Conservation (phyloP, 2,888 invertebrate species). For the Alloscopus bannaensis region DNA sequence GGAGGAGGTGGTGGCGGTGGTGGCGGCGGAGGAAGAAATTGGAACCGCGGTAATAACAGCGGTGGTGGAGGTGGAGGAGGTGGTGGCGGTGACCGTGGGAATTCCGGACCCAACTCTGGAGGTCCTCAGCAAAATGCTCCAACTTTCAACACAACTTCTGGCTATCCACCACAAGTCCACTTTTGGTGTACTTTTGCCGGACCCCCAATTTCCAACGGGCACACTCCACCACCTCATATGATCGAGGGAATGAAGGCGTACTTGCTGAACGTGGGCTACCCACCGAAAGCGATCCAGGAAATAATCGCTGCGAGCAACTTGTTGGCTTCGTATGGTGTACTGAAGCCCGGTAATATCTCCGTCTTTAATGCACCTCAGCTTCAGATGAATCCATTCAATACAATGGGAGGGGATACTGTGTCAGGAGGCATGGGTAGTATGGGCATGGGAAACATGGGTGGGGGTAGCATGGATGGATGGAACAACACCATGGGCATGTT, state of each 20-base stretch:
- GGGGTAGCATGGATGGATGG: constrained; percentile 69
- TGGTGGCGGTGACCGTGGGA: constrained; percentile 63
- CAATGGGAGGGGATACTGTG: constrained; percentile 67
- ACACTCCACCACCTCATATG: constrained; percentile 73
- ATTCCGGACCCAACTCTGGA: constrained; percentile 56
- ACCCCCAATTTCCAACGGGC: constrained; percentile 72
- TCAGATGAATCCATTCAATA: constrained; percentile 71
- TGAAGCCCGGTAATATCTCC: constrained; percentile 73
- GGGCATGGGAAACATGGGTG: constrained; percentile 69
- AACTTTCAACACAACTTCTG: constrained; percentile 67
- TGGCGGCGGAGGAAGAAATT: constrained; percentile 55
- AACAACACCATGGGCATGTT: constrained; percentile 72
- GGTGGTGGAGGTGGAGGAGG: constrained; percentile 60
- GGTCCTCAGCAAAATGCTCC: constrained; percentile 63
- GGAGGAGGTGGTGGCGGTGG: constrained; percentile 47
- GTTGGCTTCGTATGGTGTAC: constrained; percentile 71
- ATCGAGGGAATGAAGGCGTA: constrained; percentile 73
- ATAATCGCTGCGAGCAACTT: constrained; percentile 72
- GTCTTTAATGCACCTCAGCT: constrained; percentile 72
- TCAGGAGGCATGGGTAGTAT: constrained; percentile 65
- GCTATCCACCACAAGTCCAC: constrained; percentile 73
- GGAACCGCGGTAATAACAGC: constrained; percentile 50
- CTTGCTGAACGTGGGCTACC: constrained; percentile 71
- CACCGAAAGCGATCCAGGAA: constrained; percentile 72
- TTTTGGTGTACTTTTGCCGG: constrained; percentile 73